A percentile compares a stretch with the other conserved stretches of the same genome.
These are phyloP conservation scores for Pimpla rufipes DNA, from an alignment of 2,888 invertebrate species.

Conservation along the genomic window DNA sequence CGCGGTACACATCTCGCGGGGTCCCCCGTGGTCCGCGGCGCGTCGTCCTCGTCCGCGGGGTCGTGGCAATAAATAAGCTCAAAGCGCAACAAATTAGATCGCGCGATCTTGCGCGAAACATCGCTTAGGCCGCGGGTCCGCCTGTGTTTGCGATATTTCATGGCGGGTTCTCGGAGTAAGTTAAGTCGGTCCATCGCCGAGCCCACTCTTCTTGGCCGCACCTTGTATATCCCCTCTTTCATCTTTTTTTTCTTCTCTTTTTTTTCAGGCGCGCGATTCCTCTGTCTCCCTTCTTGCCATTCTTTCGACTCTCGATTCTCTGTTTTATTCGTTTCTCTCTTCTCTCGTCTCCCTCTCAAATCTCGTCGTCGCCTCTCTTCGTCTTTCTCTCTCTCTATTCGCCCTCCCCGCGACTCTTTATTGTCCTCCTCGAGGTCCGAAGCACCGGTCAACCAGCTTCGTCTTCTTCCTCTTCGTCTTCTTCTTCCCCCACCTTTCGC, in stretches of 20 bases:
- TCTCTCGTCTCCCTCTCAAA: conserved; percentile 62
- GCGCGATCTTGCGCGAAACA: conserved; percentile 78
- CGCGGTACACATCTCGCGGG: conserved; percentile 25
- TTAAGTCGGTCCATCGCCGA: conserved; percentile 73
- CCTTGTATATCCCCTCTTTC: conserved; percentile 68
- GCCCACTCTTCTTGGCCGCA: conserved; percentile 73
- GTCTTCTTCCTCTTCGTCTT: conserved; percentile 51
- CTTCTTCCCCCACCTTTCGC: conserved; percentile 40
- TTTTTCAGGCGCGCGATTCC: conserved; percentile 50
- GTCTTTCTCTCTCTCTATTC: conserved; percentile 59
- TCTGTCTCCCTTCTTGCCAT: conserved; percentile 55
- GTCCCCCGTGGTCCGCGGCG: conserved; percentile 35
- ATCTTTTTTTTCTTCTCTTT: conserved; percentile 31
- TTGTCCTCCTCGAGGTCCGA: conserved; percentile 61
- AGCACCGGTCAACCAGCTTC: conserved; percentile 65
- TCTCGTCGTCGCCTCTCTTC: conserved; percentile 59
- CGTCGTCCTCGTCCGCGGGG: conserved; percentile 53
- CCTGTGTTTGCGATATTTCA: conserved; percentile 80
- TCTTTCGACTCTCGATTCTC: conserved; percentile 55
- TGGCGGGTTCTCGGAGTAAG: conserved; percentile 76
- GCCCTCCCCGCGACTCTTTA: conserved; percentile 70
- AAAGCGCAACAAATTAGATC: conserved; percentile 82
- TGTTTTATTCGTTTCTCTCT: conserved; percentile 44
- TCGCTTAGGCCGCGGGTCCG: conserved; percentile 74
- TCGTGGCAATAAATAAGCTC: conserved; percentile 76